Conservation (phyloP, 2,888 invertebrate genomes). For the Nephrocerus scutellatus region DNA sequence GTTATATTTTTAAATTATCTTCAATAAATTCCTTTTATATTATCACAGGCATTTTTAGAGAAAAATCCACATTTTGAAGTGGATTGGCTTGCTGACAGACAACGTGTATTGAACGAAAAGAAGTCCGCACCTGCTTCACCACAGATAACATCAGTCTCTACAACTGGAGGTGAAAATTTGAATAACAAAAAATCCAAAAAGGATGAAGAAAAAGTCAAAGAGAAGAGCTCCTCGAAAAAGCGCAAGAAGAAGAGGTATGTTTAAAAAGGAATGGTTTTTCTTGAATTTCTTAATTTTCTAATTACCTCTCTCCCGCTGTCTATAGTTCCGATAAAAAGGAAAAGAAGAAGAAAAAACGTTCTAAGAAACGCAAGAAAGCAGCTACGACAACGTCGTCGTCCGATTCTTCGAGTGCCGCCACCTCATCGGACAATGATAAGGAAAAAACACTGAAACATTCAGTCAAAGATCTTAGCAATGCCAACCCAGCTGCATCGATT, state of each 20-base stretch:
- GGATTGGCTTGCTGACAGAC: slow-evolving; percentile 77
- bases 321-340: slow-evolving; percentile 42
- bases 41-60: slow-evolving; percentile 64
- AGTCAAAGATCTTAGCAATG: slow-evolving; percentile 31
- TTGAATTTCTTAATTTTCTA: slow-evolving; percentile 29
- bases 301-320: slow-evolving; percentile 13
- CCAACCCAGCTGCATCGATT: slow-evolving; percentile 55
- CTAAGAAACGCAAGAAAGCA: slow-evolving; percentile 48
- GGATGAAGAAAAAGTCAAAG: slow-evolving; percentile 48
- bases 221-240: slow-evolving; percentile 47
- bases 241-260: slow-evolving; percentile 55
- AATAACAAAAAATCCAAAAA: slow-evolving; percentile 48
- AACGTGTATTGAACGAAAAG: slow-evolving; percentile 57
- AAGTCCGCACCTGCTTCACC: slow-evolving; percentile 36
- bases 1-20: too few relatives aligned
- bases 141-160: slow-evolving; percentile 31
- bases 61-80: slow-evolving; percentile 84
- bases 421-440: slow-evolving; percentile 32
- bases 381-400: slow-evolving; percentile 27
- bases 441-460: slow-evolving; percentile 1
- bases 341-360: slow-evolving; percentile 51
- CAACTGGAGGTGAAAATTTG: slow-evolving; percentile 27
- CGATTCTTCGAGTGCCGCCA: slow-evolving; percentile 30
- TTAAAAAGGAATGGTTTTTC: not conserved
- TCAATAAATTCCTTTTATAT: too few relatives aligned